Percentiles rank a stretch among this genome's conserved stretches.
Evolutionary conservation across 1,140 invertebrate species (phyloP).

Genomic region (Drosophila ficusphila): DNA sequence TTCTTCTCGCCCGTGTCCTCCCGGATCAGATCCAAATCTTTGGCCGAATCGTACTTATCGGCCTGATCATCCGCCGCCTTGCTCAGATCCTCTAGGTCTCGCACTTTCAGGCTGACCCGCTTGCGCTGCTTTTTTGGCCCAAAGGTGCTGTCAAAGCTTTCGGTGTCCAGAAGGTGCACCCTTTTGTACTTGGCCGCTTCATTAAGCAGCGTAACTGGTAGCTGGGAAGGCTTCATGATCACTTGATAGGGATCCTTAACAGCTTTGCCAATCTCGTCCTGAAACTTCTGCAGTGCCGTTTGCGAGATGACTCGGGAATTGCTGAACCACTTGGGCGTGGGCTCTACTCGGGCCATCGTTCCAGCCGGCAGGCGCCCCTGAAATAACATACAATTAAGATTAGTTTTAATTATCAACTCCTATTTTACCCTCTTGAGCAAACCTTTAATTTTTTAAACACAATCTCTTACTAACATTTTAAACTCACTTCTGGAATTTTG

Average conservation of each 20-base stretch:
- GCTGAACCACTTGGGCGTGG: constrained; percentile 99
- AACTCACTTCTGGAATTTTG: too few relatives aligned
- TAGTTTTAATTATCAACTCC: too few relatives aligned
- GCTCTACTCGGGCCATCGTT: constrained; percentile 96
- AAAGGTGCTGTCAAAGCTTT: constrained; percentile 97
- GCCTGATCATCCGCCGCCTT: constrained; percentile 89
- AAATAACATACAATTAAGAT: neutral
- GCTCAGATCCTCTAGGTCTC: constrained; percentile 89
- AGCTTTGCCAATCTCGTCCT: constrained; percentile 96
- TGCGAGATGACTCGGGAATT: constrained; percentile 96
- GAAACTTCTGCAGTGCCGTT: constrained; percentile 97
- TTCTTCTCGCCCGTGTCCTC: constrained; percentile 92
- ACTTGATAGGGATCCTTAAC: constrained; percentile 98
- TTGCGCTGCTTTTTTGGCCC: constrained; percentile 97
- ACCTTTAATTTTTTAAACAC: too few relatives aligned
- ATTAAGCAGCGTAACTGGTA: constrained; percentile 97
- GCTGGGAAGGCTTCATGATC: constrained; percentile 97
- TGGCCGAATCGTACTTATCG: constrained; percentile 91
- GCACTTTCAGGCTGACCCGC: constrained; percentile 92
- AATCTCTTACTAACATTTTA: too few relatives aligned
- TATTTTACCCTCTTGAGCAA: too few relatives aligned
- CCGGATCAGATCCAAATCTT: constrained; percentile 92
- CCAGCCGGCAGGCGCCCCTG: constrained; percentile 95
- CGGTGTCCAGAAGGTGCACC: constrained; percentile 97
- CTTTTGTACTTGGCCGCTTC: constrained; percentile 95